Evolutionary conservation across 2,113 vertebrate species (phyloP), one percentile per base, ranked within the genome.

Genomic region (Mormyrus lacerda): DNA sequence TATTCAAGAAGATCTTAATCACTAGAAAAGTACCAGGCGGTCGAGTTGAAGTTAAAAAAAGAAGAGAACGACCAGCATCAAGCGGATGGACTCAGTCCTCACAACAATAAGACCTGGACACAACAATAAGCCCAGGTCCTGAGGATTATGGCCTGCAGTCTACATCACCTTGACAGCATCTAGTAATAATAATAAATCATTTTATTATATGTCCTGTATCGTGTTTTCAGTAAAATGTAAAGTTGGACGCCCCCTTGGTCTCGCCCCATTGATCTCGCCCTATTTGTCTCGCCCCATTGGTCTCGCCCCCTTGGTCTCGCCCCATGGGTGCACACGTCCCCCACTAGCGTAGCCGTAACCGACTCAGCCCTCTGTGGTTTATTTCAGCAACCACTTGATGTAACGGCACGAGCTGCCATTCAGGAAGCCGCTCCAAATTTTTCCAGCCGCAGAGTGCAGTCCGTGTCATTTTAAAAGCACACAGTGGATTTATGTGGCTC

Each of bases 401-500:
- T 47, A 47, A 84, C 82, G 1, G 44, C 44, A 24, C 50, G 4
- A 9, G 9, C 11, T n/a, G 15, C 10, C 19, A 51, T 58, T 58
- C 39, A 47, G 31, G 44, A 89, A 91, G 92, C 61, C 90, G 89
- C 93, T 93, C 89, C 58, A 88, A 90, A 91, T 90, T 39, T 92
- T 89, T 91, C 89, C 88, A 88, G 90, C 92, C 92, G 61, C 93
- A 93, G 89, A 88, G 73, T 92, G 90, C 91, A 88, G 58, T 91
- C 88, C 92, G 90, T 90, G 88, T 90, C 87, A 89, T 92, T 92
- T 92, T 90, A 93, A 94, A 90, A 92, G 89, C 92, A 89, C 91
- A 89, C 82, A 85, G 55, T 91, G 90, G 90, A 90, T 92, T 92
- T 93, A 92, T 93, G 89, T 88, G 88, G 93, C 94, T 92, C 93